Evolutionary conservation across 2,797 vertebrate species (phyloP).

Genomic region (Rhyacichthys aspro): DNA sequence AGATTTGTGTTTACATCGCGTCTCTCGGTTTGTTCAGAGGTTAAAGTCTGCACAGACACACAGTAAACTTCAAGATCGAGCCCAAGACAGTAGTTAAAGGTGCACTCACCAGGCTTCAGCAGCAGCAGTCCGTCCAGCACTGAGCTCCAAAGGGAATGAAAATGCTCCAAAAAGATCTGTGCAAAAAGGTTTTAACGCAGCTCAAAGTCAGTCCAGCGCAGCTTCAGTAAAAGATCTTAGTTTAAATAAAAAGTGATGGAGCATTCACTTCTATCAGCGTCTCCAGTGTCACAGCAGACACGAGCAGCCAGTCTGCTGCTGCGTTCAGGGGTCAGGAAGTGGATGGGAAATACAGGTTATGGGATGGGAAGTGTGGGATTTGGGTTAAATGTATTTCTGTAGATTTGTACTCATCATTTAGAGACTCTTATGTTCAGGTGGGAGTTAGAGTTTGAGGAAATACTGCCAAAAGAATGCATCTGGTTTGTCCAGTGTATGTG

Average conservation of each 20-base stretch:
- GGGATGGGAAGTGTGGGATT: too few relatives aligned
- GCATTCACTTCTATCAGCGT: conserved; percentile 5
- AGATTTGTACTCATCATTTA: too few relatives aligned
- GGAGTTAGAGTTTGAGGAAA: too few relatives aligned
- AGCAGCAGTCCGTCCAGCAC: conserved; percentile 63
- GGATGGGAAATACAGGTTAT: neutral
- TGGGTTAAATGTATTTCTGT: too few relatives aligned
- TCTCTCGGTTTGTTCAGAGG: neutral
- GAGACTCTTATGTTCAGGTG: too few relatives aligned
- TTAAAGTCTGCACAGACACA: neutral
- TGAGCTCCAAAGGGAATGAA: conserved; percentile 41
- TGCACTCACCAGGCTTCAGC: conserved; percentile 49
- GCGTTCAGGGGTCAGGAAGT: conserved; percentile 18
- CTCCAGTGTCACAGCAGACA: conserved; percentile 47
- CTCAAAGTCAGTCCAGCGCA: neutral
- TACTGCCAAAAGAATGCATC: too few relatives aligned
- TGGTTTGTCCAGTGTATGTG: too few relatives aligned
- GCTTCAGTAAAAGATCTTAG: neutral
- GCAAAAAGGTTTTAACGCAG: neutral
- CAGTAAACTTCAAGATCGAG: neutral
- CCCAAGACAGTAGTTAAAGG: neutral
- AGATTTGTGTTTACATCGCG: neutral
- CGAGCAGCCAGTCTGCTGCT: conserved; percentile 32
- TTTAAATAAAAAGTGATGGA: conserved; percentile 6
- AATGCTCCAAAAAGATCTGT: conserved; percentile 4